Evolutionary conservation across 2,113 vertebrate species (phyloP).

Genomic region (Misgurnus mizolepis): DNA sequence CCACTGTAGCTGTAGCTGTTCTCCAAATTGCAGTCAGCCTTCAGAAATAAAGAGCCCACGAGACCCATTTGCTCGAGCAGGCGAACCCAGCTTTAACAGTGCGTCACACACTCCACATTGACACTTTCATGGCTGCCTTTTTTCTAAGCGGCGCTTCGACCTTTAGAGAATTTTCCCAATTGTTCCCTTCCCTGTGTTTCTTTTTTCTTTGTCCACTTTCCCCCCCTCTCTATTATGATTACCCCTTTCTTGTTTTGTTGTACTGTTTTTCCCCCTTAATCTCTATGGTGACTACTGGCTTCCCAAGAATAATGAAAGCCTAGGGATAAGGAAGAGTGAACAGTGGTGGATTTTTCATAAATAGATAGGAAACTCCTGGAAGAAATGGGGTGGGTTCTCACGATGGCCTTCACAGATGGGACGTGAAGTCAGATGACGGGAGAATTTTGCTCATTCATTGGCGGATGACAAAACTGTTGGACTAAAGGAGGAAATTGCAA

Average conservation of each 20-base stretch:
- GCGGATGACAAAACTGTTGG: constrained; percentile 39
- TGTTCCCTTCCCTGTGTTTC: constrained; percentile 60
- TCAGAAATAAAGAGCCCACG: constrained; percentile 77
- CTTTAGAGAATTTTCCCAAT: constrained; percentile 70
- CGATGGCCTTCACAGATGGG: constrained; percentile 77
- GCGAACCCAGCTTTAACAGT: constrained; percentile 66
- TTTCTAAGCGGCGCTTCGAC: constrained; percentile 62
- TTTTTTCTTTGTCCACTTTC: constrained; percentile 45
- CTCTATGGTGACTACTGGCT: constrained; percentile 78
- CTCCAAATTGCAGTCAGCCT: constrained; percentile 75
- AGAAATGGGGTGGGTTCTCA: constrained; percentile 50
- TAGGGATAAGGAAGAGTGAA: constrained; percentile 76
- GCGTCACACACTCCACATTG: constrained; percentile 75
- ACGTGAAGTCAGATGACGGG: constrained; percentile 69
- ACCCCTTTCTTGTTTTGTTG: constrained; percentile 71
- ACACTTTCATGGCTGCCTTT: constrained; percentile 69
- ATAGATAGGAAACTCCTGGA: constrained; percentile 77
- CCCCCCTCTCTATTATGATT: constrained; percentile 51
- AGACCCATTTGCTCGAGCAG: constrained; percentile 70
- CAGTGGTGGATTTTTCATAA: constrained; percentile 77
- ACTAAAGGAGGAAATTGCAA: constrained; percentile 34
- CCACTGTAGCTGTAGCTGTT: constrained; percentile 65
- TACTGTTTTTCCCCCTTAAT: constrained; percentile 73
- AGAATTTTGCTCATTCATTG: constrained; percentile 66
- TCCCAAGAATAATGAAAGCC: constrained; percentile 76